phyloP scores from a whole-genome alignment of 2,888 invertebrate species.

The Mermis nigrescens region DNA sequence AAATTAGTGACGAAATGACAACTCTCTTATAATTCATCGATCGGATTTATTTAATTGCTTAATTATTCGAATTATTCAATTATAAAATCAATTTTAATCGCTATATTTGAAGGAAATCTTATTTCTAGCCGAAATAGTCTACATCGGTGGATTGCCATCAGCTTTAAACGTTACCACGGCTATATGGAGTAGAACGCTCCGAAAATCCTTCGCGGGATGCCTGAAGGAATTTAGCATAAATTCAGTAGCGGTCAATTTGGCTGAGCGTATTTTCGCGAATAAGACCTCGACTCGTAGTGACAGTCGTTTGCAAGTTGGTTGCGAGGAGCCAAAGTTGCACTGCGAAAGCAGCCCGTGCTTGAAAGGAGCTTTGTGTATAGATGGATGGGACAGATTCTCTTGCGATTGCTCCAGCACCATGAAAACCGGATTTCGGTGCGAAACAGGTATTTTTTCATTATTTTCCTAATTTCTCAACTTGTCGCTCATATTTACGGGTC shows the following conservation, averaged over 20 bases:
- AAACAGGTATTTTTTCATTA: too few relatives aligned
- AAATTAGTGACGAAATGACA: too few relatives aligned
- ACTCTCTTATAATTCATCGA: too few relatives aligned
- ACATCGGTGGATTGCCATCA: slow-evolving; percentile 54
- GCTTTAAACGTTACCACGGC: slow-evolving; percentile 53
- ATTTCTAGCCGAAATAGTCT: slow-evolving; percentile 53
- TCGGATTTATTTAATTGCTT: too few relatives aligned
- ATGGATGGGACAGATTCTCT: slow-evolving; percentile 83
- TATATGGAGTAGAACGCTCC: slow-evolving; percentile 69
- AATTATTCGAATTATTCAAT: too few relatives aligned
- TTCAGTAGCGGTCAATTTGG: slow-evolving; percentile 66
- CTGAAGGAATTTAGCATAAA: slow-evolving; percentile 70
- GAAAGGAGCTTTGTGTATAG: slow-evolving; percentile 65
- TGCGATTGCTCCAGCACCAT: slow-evolving; percentile 78
- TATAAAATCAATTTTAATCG: too few relatives aligned
- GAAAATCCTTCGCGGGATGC: slow-evolving; percentile 81
- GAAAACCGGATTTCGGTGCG: slow-evolving; percentile 74
- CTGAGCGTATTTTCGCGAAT: slow-evolving; percentile 50
- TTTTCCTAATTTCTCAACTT: too few relatives aligned
- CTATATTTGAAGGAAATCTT: too few relatives aligned
- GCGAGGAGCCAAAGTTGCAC: slow-evolving; percentile 51
- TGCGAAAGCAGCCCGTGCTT: slow-evolving; percentile 58
- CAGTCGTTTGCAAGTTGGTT: slow-evolving; percentile 56
- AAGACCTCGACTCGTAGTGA: background rate
- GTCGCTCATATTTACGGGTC: too few relatives aligned